Conservation (phyloP, 2,797 vertebrate genomes). For the Sebastes miniatus region DNA sequence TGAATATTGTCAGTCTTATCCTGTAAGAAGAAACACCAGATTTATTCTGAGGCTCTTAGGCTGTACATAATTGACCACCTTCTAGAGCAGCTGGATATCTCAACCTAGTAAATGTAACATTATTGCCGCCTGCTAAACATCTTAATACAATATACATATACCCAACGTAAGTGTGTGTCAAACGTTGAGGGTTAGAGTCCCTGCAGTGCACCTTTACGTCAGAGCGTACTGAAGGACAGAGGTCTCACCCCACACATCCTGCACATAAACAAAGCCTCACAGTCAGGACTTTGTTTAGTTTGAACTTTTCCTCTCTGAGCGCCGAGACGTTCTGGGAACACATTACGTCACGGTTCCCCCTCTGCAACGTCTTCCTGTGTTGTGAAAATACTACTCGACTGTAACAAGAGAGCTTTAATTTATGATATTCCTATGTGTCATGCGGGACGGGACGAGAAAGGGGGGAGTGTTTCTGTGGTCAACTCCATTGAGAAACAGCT, state of each 20-base stretch:
- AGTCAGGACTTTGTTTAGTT: slow-evolving; percentile 64
- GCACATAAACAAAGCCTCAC: slow-evolving; percentile 65
- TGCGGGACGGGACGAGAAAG: slow-evolving; percentile 17
- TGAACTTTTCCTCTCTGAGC: slow-evolving; percentile 52
- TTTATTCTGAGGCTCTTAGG: background rate
- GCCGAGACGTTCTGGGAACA: slow-evolving; percentile 48
- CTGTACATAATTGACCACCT: background rate
- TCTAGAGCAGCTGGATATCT: background rate
- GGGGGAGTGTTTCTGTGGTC: slow-evolving; percentile 64
- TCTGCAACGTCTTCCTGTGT: slow-evolving; percentile 56
- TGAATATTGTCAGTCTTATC: background rate
- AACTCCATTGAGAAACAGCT: slow-evolving; percentile 64
- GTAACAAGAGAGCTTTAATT: slow-evolving; percentile 57
- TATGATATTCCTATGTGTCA: slow-evolving; percentile 51
- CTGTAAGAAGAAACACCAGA: background rate
- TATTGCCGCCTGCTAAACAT: background rate
- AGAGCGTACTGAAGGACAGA: slow-evolving; percentile 44
- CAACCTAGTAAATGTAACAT: background rate
- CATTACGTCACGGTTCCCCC: slow-evolving; percentile 47
- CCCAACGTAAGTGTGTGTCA: background rate
- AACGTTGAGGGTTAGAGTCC: slow-evolving; percentile 17
- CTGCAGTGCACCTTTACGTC: slow-evolving; percentile 45
- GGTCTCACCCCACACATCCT: slow-evolving; percentile 62
- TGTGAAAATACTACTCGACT: slow-evolving; percentile 59
- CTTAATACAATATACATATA: background rate